phyloP scores from a whole-genome alignment of 2,888 invertebrate species.

The Tupiocoris notatus region DNA sequence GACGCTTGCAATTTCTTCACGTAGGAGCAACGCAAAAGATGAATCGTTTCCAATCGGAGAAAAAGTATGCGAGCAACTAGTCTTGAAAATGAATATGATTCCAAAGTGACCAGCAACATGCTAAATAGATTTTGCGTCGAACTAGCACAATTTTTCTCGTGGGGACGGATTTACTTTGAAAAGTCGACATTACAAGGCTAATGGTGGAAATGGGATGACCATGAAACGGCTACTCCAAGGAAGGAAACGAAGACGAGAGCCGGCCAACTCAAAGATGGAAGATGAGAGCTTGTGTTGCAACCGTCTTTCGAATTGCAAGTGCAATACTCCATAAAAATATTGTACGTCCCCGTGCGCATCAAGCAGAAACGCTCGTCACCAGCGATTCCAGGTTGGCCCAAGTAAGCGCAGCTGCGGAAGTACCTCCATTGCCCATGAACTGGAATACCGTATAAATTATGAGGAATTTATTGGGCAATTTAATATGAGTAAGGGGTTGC shows the following conservation, averaged over 20 bases:
- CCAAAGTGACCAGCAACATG: background rate
- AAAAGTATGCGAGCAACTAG: background rate
- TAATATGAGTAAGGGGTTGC: no score
- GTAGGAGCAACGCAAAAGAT: no score
- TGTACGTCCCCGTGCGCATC: conserved; percentile 87
- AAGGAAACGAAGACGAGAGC: background rate
- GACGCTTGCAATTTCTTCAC: no score
- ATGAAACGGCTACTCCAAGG: background rate
- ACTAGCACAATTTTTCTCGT: background rate
- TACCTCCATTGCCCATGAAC: conserved; percentile 52
- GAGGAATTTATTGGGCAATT: no score
- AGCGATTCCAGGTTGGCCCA: conserved; percentile 85
- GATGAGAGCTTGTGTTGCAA: conserved; percentile 66
- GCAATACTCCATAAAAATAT: conserved; percentile 91
- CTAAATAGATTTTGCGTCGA: background rate
- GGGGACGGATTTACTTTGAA: background rate
- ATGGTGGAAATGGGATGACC: background rate
- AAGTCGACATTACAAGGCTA: background rate
- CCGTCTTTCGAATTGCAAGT: conserved; percentile 91
- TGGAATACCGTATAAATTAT: no score
- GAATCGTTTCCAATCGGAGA: no score
- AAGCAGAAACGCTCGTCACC: conserved; percentile 88
- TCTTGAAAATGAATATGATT: background rate
- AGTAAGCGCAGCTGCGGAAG: conserved; percentile 68
- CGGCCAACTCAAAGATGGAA: conserved; percentile 7